Evolutionary conservation across 2,797 vertebrate species (phyloP).

Genomic region (Sebastes glaucus): DNA sequence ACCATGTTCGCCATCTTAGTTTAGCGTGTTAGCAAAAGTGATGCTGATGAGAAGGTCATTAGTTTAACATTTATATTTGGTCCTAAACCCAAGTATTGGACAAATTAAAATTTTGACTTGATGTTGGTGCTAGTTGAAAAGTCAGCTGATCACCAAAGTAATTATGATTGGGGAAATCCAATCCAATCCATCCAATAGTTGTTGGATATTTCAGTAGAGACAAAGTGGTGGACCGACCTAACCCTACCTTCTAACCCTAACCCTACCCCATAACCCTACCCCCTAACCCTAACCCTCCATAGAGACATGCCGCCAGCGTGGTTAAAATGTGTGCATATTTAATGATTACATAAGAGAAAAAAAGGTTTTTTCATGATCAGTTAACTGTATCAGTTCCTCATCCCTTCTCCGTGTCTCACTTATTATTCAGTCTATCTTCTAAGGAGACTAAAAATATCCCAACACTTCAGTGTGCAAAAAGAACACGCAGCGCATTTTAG

Average conservation of each 20-base stretch:
- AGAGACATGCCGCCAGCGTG: neutral
- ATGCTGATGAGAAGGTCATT: neutral
- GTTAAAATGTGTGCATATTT: neutral
- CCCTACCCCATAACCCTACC: too few relatives aligned
- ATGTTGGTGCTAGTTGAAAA: neutral
- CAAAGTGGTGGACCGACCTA: neutral
- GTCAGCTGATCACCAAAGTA: neutral
- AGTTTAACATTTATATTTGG: neutral
- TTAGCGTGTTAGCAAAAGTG: neutral
- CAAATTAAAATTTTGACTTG: neutral
- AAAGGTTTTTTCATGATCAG: neutral
- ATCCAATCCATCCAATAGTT: neutral
- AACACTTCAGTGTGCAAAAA: neutral
- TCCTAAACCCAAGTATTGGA: neutral
- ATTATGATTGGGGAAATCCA: neutral
- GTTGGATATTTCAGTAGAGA: neutral
- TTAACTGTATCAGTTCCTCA: neutral
- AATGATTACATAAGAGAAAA: neutral
- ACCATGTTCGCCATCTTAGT: neutral
- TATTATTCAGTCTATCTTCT: neutral
- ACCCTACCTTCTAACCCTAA: too few relatives aligned
- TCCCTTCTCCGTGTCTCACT: neutral
- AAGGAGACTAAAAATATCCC: slow-evolving; percentile 1
- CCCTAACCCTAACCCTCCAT: too few relatives aligned
- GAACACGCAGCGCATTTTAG: neutral